These are phyloP conservation scores for Phyllostomus discolor DNA, from an alignment of 2,113 vertebrate genomes.

Conservation along the genomic window DNA sequence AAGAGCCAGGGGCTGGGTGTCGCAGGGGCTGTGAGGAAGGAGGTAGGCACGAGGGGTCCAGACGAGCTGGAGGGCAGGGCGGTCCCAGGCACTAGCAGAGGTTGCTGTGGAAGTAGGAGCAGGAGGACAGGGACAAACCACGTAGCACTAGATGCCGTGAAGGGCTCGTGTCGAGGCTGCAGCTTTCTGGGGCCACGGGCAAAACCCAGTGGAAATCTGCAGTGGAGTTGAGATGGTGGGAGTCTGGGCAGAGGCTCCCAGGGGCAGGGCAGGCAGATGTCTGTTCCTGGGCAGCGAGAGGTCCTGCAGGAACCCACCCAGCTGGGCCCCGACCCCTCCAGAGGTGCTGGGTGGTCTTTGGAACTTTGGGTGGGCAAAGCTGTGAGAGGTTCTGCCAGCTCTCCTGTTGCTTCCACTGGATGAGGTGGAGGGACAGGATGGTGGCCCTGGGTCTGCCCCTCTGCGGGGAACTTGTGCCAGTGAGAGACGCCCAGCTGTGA, in stretches of 20 bases:
- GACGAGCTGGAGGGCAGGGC: neutral
- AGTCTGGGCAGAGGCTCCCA: neutral
- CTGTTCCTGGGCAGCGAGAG: neutral
- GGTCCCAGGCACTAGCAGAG: no score
- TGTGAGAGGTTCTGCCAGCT: rapidly evolving
- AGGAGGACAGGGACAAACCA: rapidly evolving
- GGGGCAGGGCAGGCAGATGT: neutral
- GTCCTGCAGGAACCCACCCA: neutral
- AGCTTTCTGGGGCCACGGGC: neutral
- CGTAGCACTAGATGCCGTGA: rapidly evolving
- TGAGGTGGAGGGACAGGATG: neutral
- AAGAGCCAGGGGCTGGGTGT: rapidly evolving
- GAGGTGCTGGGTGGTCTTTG: neutral
- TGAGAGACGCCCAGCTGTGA: rapidly evolving
- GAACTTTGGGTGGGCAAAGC: neutral
- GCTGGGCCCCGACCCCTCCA: neutral
- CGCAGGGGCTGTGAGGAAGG: neutral
- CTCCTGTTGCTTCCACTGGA: neutral
- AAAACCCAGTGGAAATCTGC: no score
- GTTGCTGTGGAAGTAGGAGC: neutral
- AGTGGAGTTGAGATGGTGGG: rapidly evolving
- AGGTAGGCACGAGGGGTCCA: neutral
- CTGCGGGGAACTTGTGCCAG: rapidly evolving
- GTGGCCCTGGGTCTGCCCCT: neutral
- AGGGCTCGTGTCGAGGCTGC: neutral